phyloP scores from a whole-genome alignment of 2,113 vertebrate genomes.

The Amphiprion ocellaris region DNA sequence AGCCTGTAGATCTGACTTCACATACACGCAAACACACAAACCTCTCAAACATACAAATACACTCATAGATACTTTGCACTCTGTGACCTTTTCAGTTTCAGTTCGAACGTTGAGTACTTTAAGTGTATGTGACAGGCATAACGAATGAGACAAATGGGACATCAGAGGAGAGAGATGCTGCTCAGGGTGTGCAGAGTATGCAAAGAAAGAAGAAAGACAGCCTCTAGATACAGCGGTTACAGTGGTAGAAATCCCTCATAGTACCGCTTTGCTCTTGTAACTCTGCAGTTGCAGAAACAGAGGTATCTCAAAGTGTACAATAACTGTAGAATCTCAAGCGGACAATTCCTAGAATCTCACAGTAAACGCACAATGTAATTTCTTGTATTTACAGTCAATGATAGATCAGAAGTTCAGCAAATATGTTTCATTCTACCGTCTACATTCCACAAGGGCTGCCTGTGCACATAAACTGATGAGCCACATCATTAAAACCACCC shows the following conservation, averaged over 20 bases:
- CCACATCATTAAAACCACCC: too few relatives aligned
- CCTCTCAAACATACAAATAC: conserved; percentile 9
- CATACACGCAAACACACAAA: conserved; percentile 1
- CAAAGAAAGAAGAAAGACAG: neutral
- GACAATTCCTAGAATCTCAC: neutral
- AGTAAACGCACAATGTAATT: neutral
- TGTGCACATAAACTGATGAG: neutral
- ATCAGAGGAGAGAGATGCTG: conserved; percentile 15
- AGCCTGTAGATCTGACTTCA: conserved; percentile 1
- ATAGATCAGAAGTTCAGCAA: neutral
- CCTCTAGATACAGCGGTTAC: neutral
- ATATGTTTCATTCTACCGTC: conserved; percentile 2
- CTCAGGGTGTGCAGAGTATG: neutral
- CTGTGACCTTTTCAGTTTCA: conserved; percentile 58
- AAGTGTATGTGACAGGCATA: conserved; percentile 51
- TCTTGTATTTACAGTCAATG: neutral
- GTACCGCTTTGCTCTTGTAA: neutral
- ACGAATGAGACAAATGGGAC: conserved; percentile 45
- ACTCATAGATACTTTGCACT: conserved; percentile 12
- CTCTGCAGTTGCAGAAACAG: neutral
- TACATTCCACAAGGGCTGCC: neutral
- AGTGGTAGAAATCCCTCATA: neutral
- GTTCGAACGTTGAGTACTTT: conserved; percentile 37
- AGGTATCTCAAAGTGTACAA: neutral
- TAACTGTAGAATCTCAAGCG: neutral